Evolutionary conservation across 2,888 invertebrate genomes (phyloP).

Genomic region (Lasioglossum zephyrum): DNA sequence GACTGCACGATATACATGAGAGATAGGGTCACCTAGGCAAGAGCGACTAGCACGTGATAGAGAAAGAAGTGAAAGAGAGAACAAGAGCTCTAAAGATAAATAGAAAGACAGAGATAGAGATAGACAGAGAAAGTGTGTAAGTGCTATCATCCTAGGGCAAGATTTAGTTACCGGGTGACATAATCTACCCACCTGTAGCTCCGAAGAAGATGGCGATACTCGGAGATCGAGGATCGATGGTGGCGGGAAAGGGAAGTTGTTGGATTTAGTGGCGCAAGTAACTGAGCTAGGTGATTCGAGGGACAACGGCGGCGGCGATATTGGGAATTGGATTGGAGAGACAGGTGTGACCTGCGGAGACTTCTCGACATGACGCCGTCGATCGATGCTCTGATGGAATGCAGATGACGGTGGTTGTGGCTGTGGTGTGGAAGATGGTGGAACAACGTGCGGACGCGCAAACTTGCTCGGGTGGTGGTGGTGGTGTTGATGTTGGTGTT

Average conservation of each 20-base stretch:
- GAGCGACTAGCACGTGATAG: slow-evolving; percentile 60
- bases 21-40: slow-evolving; percentile 44
- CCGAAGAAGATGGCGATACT: slow-evolving; percentile 81
- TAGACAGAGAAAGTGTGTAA: not conserved
- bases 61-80: slow-evolving; percentile 54
- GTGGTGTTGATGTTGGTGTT: slow-evolving; percentile 50
- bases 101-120: slow-evolving; percentile 21
- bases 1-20: slow-evolving; percentile 35
- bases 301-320: slow-evolving; percentile 88
- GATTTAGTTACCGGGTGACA: slow-evolving; percentile 21
- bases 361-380: slow-evolving; percentile 69
- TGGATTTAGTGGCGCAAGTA: slow-evolving; percentile 74
- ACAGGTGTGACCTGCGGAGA: slow-evolving; percentile 81
- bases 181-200: slow-evolving; percentile 81
- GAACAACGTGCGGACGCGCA: slow-evolving; percentile 72
- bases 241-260: slow-evolving; percentile 81
- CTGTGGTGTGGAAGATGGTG: slow-evolving; percentile 71
- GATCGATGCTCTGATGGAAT: slow-evolving; percentile 74
- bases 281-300: slow-evolving; percentile 85
- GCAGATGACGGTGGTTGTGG: slow-evolving; percentile 80
- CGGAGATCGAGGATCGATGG: slow-evolving; percentile 82
- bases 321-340: slow-evolving; percentile 84
- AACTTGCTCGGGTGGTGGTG: slow-evolving; percentile 72
- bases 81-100: slow-evolving; percentile 46
- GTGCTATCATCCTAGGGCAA: slow-evolving; percentile 44